These are phyloP conservation scores for Triplophysa rosa DNA, from an alignment of 2,113 vertebrate genomes.

Conservation along the genomic window DNA sequence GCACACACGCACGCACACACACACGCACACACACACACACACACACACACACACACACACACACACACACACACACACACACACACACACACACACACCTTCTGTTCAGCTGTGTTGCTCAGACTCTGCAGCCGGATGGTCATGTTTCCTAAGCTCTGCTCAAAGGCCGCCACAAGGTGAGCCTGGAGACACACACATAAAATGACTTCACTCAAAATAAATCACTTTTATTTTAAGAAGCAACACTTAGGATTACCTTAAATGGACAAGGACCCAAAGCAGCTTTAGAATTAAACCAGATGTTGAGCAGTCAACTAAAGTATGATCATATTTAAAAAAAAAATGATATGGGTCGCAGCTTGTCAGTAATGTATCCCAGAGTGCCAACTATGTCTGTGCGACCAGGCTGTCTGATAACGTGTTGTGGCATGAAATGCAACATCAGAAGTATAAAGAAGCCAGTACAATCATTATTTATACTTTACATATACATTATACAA, in stretches of 20 bases:
- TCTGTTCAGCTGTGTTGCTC: slow-evolving; percentile 87
- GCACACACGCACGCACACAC: too few relatives aligned
- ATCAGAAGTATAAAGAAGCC: neutral
- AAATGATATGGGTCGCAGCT: neutral
- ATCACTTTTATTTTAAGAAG: slow-evolving; percentile 6
- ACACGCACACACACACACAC: neutral
- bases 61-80: neutral
- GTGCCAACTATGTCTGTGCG: slow-evolving; percentile 13
- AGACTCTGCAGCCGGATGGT: slow-evolving; percentile 85
- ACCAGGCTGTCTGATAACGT: slow-evolving; percentile 19
- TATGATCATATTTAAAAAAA: slow-evolving; percentile 9
- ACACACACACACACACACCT: slow-evolving; percentile 68
- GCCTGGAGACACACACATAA: slow-evolving; percentile 70
- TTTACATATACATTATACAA: too few relatives aligned
- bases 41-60: neutral
- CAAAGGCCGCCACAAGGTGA: slow-evolving; percentile 87
- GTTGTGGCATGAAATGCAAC: slow-evolving; percentile 25
- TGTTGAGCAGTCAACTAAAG: slow-evolving; percentile 22
- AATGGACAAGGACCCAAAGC: slow-evolving; percentile 5
- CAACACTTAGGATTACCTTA: neutral
- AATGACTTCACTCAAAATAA: slow-evolving; percentile 22
- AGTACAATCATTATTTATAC: neutral
- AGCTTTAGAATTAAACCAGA: neutral
- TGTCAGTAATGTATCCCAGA: slow-evolving; percentile 11
- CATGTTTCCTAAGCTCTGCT: slow-evolving; percentile 89